Percentiles rank a stretch among this genome's conserved stretches.
Conservation (phyloP, 2,797 vertebrate genomes). For the Sitta carolinensis region DNA sequence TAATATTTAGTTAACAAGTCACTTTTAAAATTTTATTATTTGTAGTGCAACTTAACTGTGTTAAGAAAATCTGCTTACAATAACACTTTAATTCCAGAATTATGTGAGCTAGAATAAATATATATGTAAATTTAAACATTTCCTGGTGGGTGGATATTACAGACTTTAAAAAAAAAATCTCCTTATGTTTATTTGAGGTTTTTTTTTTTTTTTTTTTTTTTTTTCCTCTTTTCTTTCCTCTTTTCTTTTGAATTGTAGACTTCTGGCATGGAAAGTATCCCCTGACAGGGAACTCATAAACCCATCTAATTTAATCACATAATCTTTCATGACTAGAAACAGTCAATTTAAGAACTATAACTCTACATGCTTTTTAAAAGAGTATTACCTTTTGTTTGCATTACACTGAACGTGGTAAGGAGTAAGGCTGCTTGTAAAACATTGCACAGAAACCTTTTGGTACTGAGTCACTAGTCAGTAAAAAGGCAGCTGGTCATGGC, state of each 20-base stretch:
- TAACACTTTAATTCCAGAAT: not conserved
- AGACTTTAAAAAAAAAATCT: no score
- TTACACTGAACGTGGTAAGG: not conserved
- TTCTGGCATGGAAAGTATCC: not conserved
- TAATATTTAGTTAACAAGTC: constrained; percentile 27
- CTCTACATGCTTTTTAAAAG: not conserved
- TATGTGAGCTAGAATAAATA: not conserved
- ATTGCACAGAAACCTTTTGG: not conserved
- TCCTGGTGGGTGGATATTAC: not conserved
- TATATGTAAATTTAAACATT: not conserved
- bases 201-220: no score
- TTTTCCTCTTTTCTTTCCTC: no score
- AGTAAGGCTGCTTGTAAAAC: not conserved
- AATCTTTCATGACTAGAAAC: not conserved
- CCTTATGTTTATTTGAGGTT: not conserved
- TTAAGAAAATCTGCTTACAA: not conserved
- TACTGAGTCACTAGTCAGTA: not conserved
- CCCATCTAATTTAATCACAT: not conserved
- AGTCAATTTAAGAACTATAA: not conserved
- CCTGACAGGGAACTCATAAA: not conserved
- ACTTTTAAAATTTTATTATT: constrained; percentile 28
- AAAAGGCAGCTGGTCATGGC: not conserved
- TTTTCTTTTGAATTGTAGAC: not conserved
- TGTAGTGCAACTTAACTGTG: not conserved
- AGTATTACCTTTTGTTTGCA: not conserved